These are phyloP conservation scores for Kryptopterus vitreolus DNA, from an alignment of 2,797 vertebrate genomes.

Conservation along the genomic window DNA sequence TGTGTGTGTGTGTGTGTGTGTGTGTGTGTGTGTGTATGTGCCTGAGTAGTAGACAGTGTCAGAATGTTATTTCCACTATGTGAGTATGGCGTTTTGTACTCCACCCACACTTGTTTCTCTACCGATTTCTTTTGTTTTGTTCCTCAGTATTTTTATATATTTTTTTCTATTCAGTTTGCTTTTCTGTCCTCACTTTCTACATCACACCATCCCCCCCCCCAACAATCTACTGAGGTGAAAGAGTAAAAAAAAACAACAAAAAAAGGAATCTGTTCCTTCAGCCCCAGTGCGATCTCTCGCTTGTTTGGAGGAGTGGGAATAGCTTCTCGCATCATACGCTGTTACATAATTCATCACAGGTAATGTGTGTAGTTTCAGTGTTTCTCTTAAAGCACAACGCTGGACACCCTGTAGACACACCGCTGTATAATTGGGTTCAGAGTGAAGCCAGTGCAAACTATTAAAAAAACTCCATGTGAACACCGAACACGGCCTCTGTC, in stretches of 20 bases:
- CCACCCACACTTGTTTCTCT: conserved; percentile 21
- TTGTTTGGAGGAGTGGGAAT: conserved; percentile 35
- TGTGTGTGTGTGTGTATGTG: conserved; percentile 12
- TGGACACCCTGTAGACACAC: conserved; percentile 64
- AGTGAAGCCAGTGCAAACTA: conserved; percentile 43
- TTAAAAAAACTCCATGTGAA: conserved; percentile 23
- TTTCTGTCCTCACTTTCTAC: conserved; percentile 11
- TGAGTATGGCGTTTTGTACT: conserved; percentile 24
- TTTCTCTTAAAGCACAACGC: conserved; percentile 60
- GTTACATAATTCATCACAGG: conserved; percentile 39
- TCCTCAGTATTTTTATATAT: neutral
- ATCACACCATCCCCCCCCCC: conserved; percentile 22
- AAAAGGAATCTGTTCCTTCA: conserved; percentile 42
- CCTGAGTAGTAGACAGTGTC: conserved; percentile 28
- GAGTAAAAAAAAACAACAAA: conserved; percentile 42
- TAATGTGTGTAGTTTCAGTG: conserved; percentile 64
- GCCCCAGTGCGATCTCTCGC: conserved; percentile 1
- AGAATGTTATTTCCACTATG: conserved; percentile 32
- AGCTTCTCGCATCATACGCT: conserved; percentile 32
- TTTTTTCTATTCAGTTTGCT: conserved; percentile 1
- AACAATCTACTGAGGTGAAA: conserved; percentile 48
- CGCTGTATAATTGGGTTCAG: conserved; percentile 66
- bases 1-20: conserved; percentile 36
- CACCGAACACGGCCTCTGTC: conserved; percentile 12
- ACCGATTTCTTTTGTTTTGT: neutral